Base-by-base conservation (phyloP, 1,140 invertebrate genomes). In the Zaprionus gabonicus region DNA sequence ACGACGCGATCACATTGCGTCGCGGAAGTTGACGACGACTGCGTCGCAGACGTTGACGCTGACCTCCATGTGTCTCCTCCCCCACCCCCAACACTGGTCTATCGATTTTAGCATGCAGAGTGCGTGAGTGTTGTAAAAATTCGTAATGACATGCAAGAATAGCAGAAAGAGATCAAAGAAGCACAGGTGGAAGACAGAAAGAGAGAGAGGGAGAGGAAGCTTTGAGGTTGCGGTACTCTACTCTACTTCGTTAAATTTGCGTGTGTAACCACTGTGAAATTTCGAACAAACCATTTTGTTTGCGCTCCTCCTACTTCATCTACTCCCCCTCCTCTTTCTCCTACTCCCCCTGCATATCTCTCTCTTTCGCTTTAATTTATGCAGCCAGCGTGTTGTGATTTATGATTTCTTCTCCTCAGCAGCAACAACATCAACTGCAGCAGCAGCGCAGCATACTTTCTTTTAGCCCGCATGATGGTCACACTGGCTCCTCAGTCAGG, bases 231-330 rank as follows among this genome's bases (percentile, higher is more conserved):
- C 28, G 67, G 64, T n/a, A n/a, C 4, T 51, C 15, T 46, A 46
- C 41, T 46, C 15, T 46, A 46, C 41, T 46, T 46, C 41, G 41
- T 17, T 46, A n/a, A 46, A 15, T 51, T 51, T 38, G 66, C 71
- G 53, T 82, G 80, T 80, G 67, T 79, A 84, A 65, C 75, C 81
- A 87, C 84, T 88, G 84, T 88, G 62, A 88, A 87, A 87, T 75
- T 76, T 64, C 59, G 69, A 64, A 58, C 81, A 57, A 81, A 75
- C 73, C 78, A 87, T 84, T 87, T 88, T 66, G 60, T 65, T 63
- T 34, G 44, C 4, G 41, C 20, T 36, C n/a, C 13, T 6, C 17
- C 46, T 10, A 12, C 46, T 51, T 4, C 46, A 9, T 5, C 12
- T 38, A 13, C 4, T 38, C 36, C 36, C 34, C 13, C 23, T 58